Conservation (phyloP, 92 coral and sea anemone genomes). For the Anthopleura xanthogrammica region DNA sequence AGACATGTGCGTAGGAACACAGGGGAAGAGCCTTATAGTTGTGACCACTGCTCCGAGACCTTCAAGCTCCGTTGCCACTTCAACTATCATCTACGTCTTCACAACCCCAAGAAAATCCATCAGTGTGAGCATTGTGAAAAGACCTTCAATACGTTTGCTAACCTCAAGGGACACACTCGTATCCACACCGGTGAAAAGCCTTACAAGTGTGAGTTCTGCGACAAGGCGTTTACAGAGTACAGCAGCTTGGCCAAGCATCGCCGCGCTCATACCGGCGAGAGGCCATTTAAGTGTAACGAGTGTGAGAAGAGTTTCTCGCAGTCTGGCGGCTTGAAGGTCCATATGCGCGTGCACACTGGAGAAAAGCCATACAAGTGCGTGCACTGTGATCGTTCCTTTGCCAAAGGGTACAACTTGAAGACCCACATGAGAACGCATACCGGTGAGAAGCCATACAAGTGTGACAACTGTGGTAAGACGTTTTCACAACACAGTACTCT, state of each 20-base stretch:
- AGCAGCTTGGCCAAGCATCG: conserved; percentile 50
- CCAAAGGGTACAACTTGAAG: conserved; percentile 47
- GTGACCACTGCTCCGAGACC: conserved; percentile 39
- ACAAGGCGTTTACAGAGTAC: conserved; percentile 44
- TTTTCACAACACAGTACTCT: conserved; percentile 49
- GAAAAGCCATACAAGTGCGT: conserved; percentile 31
- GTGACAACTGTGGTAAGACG: conserved; percentile 22
- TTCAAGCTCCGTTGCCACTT: conserved; percentile 38
- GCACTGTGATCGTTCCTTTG: conserved; percentile 33
- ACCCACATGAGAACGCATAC: conserved; percentile 44
- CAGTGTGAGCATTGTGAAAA: conserved; percentile 31
- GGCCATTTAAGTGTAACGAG: conserved; percentile 35
- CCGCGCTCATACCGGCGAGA: conserved; percentile 41
- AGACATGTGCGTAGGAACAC: conserved; percentile 37
- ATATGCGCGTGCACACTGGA: conserved; percentile 39
- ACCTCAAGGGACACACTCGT: conserved; percentile 41
- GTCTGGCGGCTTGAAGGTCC: conserved; percentile 48
- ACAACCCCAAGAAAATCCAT: conserved; percentile 40
- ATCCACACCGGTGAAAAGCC: conserved; percentile 47
- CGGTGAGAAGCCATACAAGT: conserved; percentile 47
- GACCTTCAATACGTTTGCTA: conserved; percentile 41
- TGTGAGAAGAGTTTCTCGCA: conserved; percentile 37
- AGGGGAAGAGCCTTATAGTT: conserved; percentile 37
- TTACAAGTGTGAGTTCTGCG: conserved; percentile 41
- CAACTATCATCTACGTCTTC: conserved; percentile 45